Evolutionary conservation across 2,797 vertebrate genomes (phyloP).

Genomic region (Argya squamiceps): DNA sequence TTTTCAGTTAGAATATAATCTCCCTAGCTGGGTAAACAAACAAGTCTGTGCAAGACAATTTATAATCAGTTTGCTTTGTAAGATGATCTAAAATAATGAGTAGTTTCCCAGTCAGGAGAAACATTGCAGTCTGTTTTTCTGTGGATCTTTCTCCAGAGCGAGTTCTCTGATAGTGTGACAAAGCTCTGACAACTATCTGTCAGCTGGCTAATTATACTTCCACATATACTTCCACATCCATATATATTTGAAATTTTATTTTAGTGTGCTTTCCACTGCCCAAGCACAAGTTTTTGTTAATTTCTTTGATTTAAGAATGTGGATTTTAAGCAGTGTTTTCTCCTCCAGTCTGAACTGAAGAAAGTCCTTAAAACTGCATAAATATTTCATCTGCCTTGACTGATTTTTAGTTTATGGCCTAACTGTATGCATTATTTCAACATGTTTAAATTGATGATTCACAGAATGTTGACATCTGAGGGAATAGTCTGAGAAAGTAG

Average conservation of each 20-base stretch:
- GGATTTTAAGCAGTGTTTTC: not conserved
- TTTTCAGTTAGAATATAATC: not conserved
- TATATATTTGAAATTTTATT: not conserved
- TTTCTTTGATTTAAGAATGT: not conserved
- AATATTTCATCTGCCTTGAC: not conserved
- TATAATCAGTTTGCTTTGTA: not conserved
- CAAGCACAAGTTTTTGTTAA: not conserved
- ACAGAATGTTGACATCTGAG: not conserved
- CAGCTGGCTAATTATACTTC: not conserved
- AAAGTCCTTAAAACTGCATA: not conserved
- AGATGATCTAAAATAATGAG: not conserved
- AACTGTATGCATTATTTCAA: not conserved
- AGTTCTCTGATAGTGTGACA: not conserved
- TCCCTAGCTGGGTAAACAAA: not conserved
- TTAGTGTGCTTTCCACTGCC: not conserved
- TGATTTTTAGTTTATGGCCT: not conserved
- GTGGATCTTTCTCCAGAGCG: not conserved
- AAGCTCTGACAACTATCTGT: not conserved
- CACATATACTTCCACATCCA: not conserved
- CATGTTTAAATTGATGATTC: not conserved
- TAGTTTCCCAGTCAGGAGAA: not conserved
- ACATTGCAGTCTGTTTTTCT: not conserved
- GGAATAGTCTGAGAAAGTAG: not conserved
- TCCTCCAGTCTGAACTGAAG: not conserved
- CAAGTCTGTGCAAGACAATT: not conserved